phyloP scores from a whole-genome alignment of 2,797 vertebrate genomes.

The Mallotus villosus region DNA sequence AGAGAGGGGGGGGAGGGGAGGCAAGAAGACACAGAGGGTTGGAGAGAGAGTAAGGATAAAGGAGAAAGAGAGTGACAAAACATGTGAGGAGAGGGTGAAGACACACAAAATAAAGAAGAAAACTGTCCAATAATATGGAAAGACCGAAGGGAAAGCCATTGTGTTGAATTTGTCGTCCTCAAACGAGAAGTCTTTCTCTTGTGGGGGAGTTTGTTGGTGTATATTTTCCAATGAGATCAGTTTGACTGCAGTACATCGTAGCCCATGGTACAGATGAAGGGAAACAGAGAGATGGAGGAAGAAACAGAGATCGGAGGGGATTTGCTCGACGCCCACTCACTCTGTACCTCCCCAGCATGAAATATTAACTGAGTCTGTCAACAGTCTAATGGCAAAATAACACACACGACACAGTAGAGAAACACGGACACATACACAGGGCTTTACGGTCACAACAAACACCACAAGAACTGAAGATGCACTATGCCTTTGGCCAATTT shows the following conservation, averaged over 20 bases:
- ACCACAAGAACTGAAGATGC: neutral
- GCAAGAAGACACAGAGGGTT: no score
- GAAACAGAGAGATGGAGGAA: neutral
- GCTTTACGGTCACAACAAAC: neutral
- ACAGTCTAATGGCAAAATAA: slow-evolving; percentile 67
- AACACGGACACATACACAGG: neutral
- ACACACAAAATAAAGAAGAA: no score
- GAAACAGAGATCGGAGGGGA: slow-evolving; percentile 11
- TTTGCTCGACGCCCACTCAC: slow-evolving; percentile 64
- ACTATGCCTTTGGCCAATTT: slow-evolving; percentile 11
- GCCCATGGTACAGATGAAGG: neutral
- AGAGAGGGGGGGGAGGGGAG: neutral
- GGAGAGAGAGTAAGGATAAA: slow-evolving; percentile 12
- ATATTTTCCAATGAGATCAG: no score
- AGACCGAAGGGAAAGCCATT: no score
- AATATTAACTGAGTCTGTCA: slow-evolving; percentile 71
- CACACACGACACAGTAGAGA: slow-evolving; percentile 54
- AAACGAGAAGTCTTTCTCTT: no score
- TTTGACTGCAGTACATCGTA: no score
- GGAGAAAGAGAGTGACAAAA: slow-evolving; percentile 15
- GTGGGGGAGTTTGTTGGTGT: no score
- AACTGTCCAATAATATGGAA: no score
- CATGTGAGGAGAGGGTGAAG: no score
- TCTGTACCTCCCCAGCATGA: slow-evolving; percentile 69
- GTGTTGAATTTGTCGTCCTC: no score